phyloP scores from a whole-genome alignment of 2,113 vertebrate species.

The Leptobrachium ailaonicum region DNA sequence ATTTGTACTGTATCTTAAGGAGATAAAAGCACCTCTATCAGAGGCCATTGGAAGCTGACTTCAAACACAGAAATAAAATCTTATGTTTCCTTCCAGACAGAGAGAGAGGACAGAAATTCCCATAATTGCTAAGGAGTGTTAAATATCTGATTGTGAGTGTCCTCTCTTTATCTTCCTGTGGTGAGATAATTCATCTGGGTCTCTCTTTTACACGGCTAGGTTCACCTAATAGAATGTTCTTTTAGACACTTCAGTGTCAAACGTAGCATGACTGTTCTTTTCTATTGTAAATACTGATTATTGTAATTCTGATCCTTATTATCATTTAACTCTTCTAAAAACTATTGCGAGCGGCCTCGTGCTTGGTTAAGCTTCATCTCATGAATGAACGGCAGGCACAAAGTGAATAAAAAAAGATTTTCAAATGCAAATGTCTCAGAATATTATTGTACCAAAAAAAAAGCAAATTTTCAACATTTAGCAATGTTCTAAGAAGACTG shows the following conservation, averaged over 20 bases:
- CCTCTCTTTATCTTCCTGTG: constrained; percentile 59
- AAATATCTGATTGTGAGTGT: constrained; percentile 73
- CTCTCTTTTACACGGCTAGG: constrained; percentile 61
- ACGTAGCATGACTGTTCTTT: constrained; percentile 64
- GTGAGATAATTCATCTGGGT: constrained; percentile 63
- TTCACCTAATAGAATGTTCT: constrained; percentile 60
- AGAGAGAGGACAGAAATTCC: constrained; percentile 71
- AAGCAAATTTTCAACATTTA: not conserved
- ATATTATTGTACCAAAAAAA: not conserved
- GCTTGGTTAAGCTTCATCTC: constrained; percentile 35
- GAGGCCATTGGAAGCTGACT: constrained; percentile 73
- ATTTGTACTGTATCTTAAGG: constrained; percentile 92
- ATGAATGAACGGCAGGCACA: constrained; percentile 48
- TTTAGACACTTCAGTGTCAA: constrained; percentile 61
- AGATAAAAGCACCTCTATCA: constrained; percentile 79
- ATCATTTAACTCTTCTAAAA: constrained; percentile 55
- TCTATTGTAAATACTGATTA: constrained; percentile 67
- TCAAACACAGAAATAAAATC: constrained; percentile 70
- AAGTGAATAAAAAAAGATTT: constrained; percentile 22
- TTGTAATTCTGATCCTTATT: constrained; percentile 64
- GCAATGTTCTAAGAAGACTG: not conserved
- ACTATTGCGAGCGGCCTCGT: constrained; percentile 50
- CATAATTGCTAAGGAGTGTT: constrained; percentile 74
- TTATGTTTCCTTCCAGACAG: constrained; percentile 67
- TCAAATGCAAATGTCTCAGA: constrained; percentile 59